These are phyloP conservation scores for Geotrypetes seraphini DNA, from an alignment of 2,797 vertebrate species.

Conservation along the genomic window DNA sequence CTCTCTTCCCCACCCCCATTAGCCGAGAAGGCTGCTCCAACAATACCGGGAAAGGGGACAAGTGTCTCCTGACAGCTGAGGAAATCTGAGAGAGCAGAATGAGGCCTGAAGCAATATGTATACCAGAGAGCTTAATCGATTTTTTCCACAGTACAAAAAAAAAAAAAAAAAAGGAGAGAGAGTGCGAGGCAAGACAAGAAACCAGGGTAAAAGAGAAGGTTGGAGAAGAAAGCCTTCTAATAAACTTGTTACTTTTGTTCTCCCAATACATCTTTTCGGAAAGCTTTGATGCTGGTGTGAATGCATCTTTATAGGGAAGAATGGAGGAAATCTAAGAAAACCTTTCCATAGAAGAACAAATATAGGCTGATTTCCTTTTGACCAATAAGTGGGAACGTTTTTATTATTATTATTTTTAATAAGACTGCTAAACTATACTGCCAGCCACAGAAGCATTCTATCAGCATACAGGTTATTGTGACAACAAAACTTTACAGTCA, in stretches of 20 bases:
- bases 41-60: slow-evolving; percentile 51
- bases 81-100: slow-evolving; percentile 49
- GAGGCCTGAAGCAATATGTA: slow-evolving; percentile 26
- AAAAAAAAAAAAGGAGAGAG: too few species aligned
- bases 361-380: slow-evolving; percentile 30
- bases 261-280: slow-evolving; percentile 10
- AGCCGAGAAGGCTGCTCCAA: slow-evolving; percentile 31
- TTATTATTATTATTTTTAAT: neutral
- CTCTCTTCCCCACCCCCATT: slow-evolving; percentile 16
- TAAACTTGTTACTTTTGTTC: slow-evolving; percentile 43
- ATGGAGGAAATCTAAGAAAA: neutral
- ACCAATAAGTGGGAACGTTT: neutral
- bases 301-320: slow-evolving; percentile 12
- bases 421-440: too few species aligned
- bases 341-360: slow-evolving; percentile 32
- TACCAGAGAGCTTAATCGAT: slow-evolving; percentile 32
- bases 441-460: too few species aligned
- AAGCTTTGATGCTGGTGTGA: slow-evolving; percentile 31
- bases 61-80: slow-evolving; percentile 56
- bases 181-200: neutral
- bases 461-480: neutral
- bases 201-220: slow-evolving; percentile 1
- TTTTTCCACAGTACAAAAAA: slow-evolving; percentile 37
- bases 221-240: slow-evolving; percentile 14
- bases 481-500: neutral